Evolutionary conservation across 53 echinoderm and acorn worm species (phyloP), one percentile per base, ranked within the genome.

Genomic region (Actinopyga echinites): DNA sequence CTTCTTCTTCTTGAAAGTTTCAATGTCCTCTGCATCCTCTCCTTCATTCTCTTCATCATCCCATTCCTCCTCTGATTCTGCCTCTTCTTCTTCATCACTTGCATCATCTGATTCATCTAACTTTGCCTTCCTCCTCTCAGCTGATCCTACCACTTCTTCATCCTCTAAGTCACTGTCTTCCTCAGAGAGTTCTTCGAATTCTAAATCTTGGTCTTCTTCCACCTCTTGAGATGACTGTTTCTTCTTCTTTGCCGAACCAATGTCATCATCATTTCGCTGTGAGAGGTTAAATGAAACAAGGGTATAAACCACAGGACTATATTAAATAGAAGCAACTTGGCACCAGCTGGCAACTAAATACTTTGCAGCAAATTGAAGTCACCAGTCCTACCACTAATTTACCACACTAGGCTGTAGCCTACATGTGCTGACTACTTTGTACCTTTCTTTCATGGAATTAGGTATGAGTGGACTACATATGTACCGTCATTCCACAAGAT

Each of bases 91-190:
- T 32, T 64, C 90, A 78, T 88, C 83, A 30, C 67, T 73, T 22
- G 30, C 65, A 21, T 89, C 89, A 56, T 56, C 82, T 15, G 77
- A 79, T 30, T 57, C 73, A 37, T 86, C 30, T 83, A 85, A 36
- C 25, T 84, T 78, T 43, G 92, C 85, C 79, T 93, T 68, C 85
- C 87, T 86, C 79, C 92, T 83, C 87, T 92, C 90, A 19, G 56
- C 56, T 20, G 83, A 88, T 28, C 93, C 74, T 22, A 81, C 88
- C 19, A 94, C 83, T 78, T 94, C 69, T 56, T 94, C 92, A 24
- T 97, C 97, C 69, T 97, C 97, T 0, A 91, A 93, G 34, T 92
- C 97, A 49, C 90, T 90, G 61, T 92, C 94, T 29, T 69, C 75
- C 60, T 92, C 83, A 83, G 94, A 97, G 56, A 97, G 89, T 40